Evolutionary conservation across 2,888 invertebrate species (phyloP), one percentile per base, ranked within the genome.

Genomic region (Nomada flava): DNA sequence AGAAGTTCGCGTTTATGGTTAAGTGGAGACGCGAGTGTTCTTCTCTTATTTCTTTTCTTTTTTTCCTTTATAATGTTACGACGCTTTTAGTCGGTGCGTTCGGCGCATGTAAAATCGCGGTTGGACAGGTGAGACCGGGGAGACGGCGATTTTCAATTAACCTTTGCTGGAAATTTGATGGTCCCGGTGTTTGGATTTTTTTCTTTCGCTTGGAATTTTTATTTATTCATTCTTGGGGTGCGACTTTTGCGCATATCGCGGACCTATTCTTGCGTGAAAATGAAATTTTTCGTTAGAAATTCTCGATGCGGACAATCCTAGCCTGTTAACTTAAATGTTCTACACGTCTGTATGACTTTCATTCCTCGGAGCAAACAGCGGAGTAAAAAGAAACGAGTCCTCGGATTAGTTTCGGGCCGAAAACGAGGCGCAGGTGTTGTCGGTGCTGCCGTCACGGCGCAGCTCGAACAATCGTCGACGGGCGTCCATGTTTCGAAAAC

Each of bases 401-500:
- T 60, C 59, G 63, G 63, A 80, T 85, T 87, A 59, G 87, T 83
- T 63, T 50, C 68, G 71, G n/a, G 44, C 53, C 2, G 65, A 26
- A 57, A 76, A 75, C 36, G 29, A 60, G 63, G 62, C 71, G 83
- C 90, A 89, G 87, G 80, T 90, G 87, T 85, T 84, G 80, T 26
- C 79, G 62, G 78, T 82, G 29, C 86, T 89, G 85, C 75, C 77
- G 86, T 88, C 86, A 83, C 84, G 82, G 29, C 79, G 67, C 67
- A 50, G 76, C 71, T 63, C 65, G 36, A 23, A 84, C 84, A 87
- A 89, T 88, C 82, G 84, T 82, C 72, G 77, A 84, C 88, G 90
- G 86, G 86, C 86, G 86, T 86, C 83, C 85, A 83, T 92, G 90
- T 92, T 93, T 91, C 88, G 90, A 92, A 92, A 92, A 92, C 92